Evolutionary conservation across 2,797 vertebrate genomes (phyloP).

Genomic region (Kryptolebias ocellatus): DNA sequence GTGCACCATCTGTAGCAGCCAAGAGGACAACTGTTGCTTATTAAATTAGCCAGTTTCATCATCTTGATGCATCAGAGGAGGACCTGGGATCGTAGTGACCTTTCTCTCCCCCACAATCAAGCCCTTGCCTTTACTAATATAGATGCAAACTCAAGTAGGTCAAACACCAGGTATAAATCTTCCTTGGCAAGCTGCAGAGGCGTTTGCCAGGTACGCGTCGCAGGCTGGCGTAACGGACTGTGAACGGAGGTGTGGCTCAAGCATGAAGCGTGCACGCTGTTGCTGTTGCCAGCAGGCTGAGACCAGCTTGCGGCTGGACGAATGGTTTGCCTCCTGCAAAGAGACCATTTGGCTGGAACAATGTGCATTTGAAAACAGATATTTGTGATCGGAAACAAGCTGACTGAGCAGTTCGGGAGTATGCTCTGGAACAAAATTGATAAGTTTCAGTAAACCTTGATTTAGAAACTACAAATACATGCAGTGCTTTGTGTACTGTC

Average conservation of each 20-base stretch:
- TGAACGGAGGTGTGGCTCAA: constrained; percentile 81
- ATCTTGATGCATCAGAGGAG: constrained; percentile 92
- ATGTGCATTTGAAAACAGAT: constrained; percentile 75
- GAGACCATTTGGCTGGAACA: constrained; percentile 87
- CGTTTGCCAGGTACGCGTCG: constrained; percentile 88
- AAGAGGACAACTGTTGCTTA: constrained; percentile 98
- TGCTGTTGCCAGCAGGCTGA: constrained; percentile 82
- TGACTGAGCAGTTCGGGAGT: constrained; percentile 56
- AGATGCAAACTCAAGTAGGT: constrained; percentile 97
- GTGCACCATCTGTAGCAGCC: constrained; percentile 92
- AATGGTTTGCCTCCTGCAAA: constrained; percentile 87
- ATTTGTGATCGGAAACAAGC: constrained; percentile 74
- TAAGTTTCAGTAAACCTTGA: constrained; percentile 19
- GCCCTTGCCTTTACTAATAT: constrained; percentile 90
- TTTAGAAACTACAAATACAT: neutral
- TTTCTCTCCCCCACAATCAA: constrained; percentile 92
- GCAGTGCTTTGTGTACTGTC: constrained; percentile 12
- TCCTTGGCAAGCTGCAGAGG: constrained; percentile 85
- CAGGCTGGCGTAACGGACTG: constrained; percentile 86
- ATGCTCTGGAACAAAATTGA: neutral
- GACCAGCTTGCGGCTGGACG: constrained; percentile 87
- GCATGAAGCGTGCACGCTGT: constrained; percentile 83
- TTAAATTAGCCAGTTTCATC: constrained; percentile 98
- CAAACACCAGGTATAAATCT: constrained; percentile 97
- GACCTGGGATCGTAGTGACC: constrained; percentile 92